Evolutionary conservation across 2,888 invertebrate species (phyloP).

Genomic region (Cryptus viduatorius): DNA sequence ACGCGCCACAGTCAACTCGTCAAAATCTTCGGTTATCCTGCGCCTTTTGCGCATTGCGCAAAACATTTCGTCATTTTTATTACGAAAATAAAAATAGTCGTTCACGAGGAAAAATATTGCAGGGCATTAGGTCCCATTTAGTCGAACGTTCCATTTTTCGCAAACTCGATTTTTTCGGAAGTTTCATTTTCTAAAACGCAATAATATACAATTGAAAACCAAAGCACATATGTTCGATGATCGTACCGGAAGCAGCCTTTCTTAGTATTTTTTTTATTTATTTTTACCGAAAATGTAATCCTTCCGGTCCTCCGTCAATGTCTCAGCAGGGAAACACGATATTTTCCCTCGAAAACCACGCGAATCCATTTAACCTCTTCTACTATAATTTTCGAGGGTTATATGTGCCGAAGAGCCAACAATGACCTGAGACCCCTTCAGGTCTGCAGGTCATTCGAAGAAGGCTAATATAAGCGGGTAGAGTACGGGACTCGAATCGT

Average conservation of each 20-base stretch:
- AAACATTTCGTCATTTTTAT: constrained; percentile 15
- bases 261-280: constrained; percentile 8
- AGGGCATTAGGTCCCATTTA: background rate
- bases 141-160: background rate
- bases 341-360: constrained; percentile 61
- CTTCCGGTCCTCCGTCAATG: constrained; percentile 40
- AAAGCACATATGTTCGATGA: background rate
- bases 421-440: constrained; percentile 45
- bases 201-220: background rate
- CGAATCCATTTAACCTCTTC: constrained; percentile 51
- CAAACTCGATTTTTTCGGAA: constrained; percentile 13
- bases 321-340: constrained; percentile 57
- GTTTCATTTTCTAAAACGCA: background rate
- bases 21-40: background rate
- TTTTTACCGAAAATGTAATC: constrained; percentile 58
- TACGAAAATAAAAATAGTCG: constrained; percentile 9
- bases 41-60: background rate
- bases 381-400: constrained; percentile 41
- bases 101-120: background rate
- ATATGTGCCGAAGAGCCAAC: constrained; percentile 3
- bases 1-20: constrained; percentile 53
- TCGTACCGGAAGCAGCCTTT: constrained; percentile 3
- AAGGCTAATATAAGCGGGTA: constrained; percentile 41
- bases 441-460: constrained; percentile 53
- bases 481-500: constrained; percentile 41